Evolutionary conservation across 1,140 invertebrate genomes (phyloP).

Genomic region (Lysiphlebus fabarum): DNA sequence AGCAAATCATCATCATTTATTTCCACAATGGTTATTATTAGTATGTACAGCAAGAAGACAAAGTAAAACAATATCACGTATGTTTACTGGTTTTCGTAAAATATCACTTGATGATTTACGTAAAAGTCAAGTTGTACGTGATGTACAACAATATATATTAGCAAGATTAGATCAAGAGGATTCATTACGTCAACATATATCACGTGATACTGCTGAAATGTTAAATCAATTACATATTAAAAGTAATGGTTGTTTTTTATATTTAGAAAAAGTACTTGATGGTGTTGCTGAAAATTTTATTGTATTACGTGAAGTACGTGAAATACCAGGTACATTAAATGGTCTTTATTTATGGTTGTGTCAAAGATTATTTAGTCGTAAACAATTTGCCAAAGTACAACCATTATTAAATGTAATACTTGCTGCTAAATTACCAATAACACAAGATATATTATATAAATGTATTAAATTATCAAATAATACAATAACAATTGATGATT

Average conservation of each 20-base stretch:
- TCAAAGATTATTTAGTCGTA: slow-evolving; percentile 84
- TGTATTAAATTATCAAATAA: slow-evolving; percentile 80
- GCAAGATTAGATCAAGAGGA: slow-evolving; percentile 83
- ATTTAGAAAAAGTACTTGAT: slow-evolving; percentile 88
- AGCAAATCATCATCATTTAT: slow-evolving; percentile 85
- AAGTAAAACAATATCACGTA: slow-evolving; percentile 79
- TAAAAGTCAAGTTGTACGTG: slow-evolving; percentile 82
- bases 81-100: slow-evolving; percentile 94
- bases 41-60: slow-evolving; percentile 87
- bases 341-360: slow-evolving; percentile 93
- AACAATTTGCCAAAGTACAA: slow-evolving; percentile 82
- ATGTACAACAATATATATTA: slow-evolving; percentile 94
- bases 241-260: slow-evolving; percentile 93
- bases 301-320: slow-evolving; percentile 76
- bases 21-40: slow-evolving; percentile 89
- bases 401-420: slow-evolving; percentile 84
- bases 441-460: slow-evolving; percentile 74
- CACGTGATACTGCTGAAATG: slow-evolving; percentile 84
- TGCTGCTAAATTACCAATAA: slow-evolving; percentile 80
- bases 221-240: slow-evolving; percentile 94
- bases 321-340: slow-evolving; percentile 93
- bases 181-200: slow-evolving; percentile 74
- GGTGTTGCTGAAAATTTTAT: slow-evolving; percentile 92
- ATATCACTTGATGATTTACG: slow-evolving; percentile 85
- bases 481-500: slow-evolving; percentile 78